Evolutionary conservation across 2,888 invertebrate species (phyloP).

Genomic region (Miltochrista miniata): DNA sequence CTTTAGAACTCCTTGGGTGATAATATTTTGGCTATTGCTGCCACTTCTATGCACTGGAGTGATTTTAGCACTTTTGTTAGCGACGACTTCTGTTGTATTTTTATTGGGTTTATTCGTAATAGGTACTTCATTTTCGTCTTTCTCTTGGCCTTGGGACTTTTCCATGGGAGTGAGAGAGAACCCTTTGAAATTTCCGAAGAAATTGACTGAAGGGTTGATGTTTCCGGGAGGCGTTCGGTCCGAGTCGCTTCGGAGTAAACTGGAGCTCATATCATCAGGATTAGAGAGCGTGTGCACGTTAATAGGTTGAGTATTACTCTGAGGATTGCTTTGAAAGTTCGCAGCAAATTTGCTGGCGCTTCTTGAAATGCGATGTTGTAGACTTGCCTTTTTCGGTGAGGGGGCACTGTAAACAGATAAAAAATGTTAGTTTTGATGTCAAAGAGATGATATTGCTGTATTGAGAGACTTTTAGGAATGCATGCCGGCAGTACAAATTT

Average conservation of each 20-base stretch:
- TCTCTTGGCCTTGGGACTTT: slow-evolving; percentile 58
- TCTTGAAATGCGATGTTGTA: slow-evolving; percentile 73
- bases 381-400: slow-evolving; percentile 74
- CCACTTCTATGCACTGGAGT: slow-evolving; percentile 74
- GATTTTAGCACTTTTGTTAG: slow-evolving; percentile 81
- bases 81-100: slow-evolving; percentile 33
- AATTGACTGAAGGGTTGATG: slow-evolving; percentile 81
- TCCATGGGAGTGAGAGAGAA: slow-evolving; percentile 89
- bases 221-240: slow-evolving; percentile 74
- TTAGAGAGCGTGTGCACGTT: slow-evolving; percentile 82
- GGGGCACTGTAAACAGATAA: slow-evolving; percentile 54
- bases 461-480: no score
- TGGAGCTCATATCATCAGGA: slow-evolving; percentile 89
- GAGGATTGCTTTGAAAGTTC: slow-evolving; percentile 67
- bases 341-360: slow-evolving; percentile 77
- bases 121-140: slow-evolving; percentile 25
- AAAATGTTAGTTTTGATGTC: background rate
- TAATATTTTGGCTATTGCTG: slow-evolving; percentile 65
- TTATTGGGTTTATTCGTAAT: slow-evolving; percentile 28
- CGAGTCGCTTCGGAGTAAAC: slow-evolving; percentile 83
- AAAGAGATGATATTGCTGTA: no score
- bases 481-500: no score
- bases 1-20: slow-evolving; percentile 63
- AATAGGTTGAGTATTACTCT: slow-evolving; percentile 62
- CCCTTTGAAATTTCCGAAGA: slow-evolving; percentile 94